Evolutionary conservation across 1,140 invertebrate species (phyloP).

Genomic region (Meloidogyne chitwoodi): DNA sequence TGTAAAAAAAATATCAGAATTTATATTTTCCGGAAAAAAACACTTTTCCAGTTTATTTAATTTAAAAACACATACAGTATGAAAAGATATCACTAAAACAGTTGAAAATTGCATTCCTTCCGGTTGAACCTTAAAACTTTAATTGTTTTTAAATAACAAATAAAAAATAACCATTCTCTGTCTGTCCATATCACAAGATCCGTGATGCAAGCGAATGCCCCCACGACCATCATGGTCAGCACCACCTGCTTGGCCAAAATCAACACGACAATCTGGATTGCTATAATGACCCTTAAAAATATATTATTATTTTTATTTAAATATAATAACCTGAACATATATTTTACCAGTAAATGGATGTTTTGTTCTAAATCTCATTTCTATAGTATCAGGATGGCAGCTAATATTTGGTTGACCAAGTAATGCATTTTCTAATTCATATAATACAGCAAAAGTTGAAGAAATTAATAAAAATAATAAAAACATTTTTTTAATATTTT

Average conservation of each 20-base stretch:
- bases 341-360: slow-evolving; percentile 47
- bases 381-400: slow-evolving; percentile 58
- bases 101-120: slow-evolving; percentile 59
- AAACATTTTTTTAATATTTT: background rate
- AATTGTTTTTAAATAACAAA: background rate
- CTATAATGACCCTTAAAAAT: slow-evolving; percentile 46
- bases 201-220: slow-evolving; percentile 55
- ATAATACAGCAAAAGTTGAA: background rate
- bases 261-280: slow-evolving; percentile 57
- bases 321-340: background rate
- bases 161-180: slow-evolving; percentile 33
- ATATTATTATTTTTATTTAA: slow-evolving; percentile 42
- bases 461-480: background rate
- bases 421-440: slow-evolving; percentile 48
- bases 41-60: background rate
- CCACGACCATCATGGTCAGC: slow-evolving; percentile 40
- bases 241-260: slow-evolving; percentile 41
- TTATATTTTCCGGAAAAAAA: background rate
- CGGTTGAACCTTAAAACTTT: slow-evolving; percentile 21
- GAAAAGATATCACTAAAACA: slow-evolving; percentile 55
- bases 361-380: slow-evolving; percentile 56
- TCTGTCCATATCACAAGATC: slow-evolving; percentile 58
- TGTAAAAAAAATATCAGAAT: background rate
- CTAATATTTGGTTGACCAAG: slow-evolving; percentile 51
- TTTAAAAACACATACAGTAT: slow-evolving; percentile 41